These are phyloP conservation scores for Gonocerus acuteangulatus DNA, from an alignment of 2,888 invertebrate species.

Conservation along the genomic window DNA sequence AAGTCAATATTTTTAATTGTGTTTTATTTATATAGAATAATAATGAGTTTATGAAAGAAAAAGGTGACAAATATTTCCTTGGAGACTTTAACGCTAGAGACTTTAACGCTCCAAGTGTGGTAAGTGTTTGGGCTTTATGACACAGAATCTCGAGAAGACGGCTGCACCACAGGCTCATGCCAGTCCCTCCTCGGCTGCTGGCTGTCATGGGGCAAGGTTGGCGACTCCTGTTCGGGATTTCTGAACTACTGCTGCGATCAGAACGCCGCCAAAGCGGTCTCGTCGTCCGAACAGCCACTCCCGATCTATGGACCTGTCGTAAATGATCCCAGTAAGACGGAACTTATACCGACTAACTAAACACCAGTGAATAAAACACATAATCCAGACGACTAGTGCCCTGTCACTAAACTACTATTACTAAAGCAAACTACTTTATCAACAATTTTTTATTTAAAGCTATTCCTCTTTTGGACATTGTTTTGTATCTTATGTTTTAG, in stretches of 20 bases:
- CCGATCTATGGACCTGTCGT: constrained; percentile 61
- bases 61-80: too few species aligned
- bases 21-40: too few species aligned
- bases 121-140: too few species aligned
- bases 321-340: constrained; percentile 67
- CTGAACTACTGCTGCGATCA: constrained; percentile 82
- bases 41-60: too few species aligned
- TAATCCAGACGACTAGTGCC: constrained; percentile 1
- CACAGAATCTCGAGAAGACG: constrained; percentile 8
- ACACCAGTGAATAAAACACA: constrained; percentile 23
- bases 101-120: too few species aligned
- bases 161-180: constrained; percentile 48
- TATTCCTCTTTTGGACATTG: too few species aligned
- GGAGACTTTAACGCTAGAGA: too few species aligned
- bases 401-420: too few species aligned
- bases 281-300: constrained; percentile 50
- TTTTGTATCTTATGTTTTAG: too few species aligned
- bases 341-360: constrained; percentile 14
- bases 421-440: too few species aligned
- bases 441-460: too few species aligned
- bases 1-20: too few species aligned
- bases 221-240: constrained; percentile 71
- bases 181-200: constrained; percentile 88
- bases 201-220: constrained; percentile 79
- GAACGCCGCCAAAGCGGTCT: constrained; percentile 40